These are phyloP conservation scores for Drosophila micromelanica DNA, from an alignment of 1,140 invertebrate species.

Conservation along the genomic window DNA sequence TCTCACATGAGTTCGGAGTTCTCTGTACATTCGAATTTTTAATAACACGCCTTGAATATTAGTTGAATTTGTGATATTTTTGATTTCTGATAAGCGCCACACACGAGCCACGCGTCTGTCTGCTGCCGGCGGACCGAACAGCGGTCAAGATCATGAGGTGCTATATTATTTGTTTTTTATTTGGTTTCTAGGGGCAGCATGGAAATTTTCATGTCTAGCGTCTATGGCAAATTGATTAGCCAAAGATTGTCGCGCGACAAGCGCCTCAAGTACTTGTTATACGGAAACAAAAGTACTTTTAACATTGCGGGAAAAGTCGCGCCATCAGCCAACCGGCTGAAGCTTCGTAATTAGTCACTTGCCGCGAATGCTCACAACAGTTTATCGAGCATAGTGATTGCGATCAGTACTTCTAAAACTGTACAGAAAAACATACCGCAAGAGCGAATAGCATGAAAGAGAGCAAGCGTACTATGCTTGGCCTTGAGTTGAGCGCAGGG, in stretches of 20 bases:
- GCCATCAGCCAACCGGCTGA: slow-evolving; percentile 45
- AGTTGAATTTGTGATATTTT: slow-evolving; percentile 45
- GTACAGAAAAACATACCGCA: background rate
- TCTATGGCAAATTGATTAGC: slow-evolving; percentile 51
- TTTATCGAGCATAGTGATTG: slow-evolving; percentile 23
- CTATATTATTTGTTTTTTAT: slow-evolving; percentile 17
- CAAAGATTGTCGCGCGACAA: slow-evolving; percentile 28
- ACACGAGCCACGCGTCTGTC: slow-evolving; percentile 59
- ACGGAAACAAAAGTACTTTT: slow-evolving; percentile 48
- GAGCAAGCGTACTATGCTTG: slow-evolving; percentile 31
- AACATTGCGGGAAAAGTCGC: slow-evolving; percentile 38
- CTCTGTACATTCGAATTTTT: background rate
- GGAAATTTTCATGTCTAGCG: slow-evolving; percentile 61
- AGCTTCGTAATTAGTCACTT: slow-evolving; percentile 55
- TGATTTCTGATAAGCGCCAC: slow-evolving; percentile 66
- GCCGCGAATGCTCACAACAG: slow-evolving; percentile 22
- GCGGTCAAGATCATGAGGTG: slow-evolving; percentile 56
- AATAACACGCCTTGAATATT: slow-evolving; percentile 6
- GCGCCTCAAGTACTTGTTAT: slow-evolving; percentile 31
- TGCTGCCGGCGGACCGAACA: slow-evolving; percentile 22
- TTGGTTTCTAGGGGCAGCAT: slow-evolving; percentile 49
- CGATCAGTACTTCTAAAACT: slow-evolving; percentile 22
- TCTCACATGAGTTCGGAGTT: slow-evolving; percentile 36
- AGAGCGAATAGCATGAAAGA: background rate
- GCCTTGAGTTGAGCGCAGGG: slow-evolving; percentile 28